phyloP scores from a whole-genome alignment of 1,140 invertebrate species.

The Chironomus tepperi region DNA sequence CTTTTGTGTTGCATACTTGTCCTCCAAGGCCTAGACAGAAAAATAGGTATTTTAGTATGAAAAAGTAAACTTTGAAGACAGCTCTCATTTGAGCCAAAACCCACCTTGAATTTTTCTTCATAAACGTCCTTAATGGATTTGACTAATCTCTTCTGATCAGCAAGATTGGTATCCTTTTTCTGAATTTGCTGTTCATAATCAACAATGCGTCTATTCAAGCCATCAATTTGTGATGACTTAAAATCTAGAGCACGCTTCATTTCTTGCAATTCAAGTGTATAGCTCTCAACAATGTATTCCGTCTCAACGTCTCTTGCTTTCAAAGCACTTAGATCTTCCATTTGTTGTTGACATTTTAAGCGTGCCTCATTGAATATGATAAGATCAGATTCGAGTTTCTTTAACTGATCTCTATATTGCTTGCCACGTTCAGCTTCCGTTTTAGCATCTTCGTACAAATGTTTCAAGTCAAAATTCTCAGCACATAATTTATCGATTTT shows the following conservation, averaged over 20 bases:
- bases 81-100: no score
- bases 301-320: conserved; percentile 39
- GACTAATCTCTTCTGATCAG: conserved; percentile 44
- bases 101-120: conserved; percentile 43
- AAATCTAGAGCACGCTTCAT: conserved; percentile 32
- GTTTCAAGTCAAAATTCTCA: conserved; percentile 19
- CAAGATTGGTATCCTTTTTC: conserved; percentile 43
- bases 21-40: conserved; percentile 48
- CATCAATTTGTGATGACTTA: conserved; percentile 42
- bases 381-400: conserved; percentile 39
- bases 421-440: conserved; percentile 36
- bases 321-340: conserved; percentile 40
- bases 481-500: neutral
- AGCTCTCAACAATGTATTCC: conserved; percentile 39
- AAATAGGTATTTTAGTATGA: conserved; percentile 25
- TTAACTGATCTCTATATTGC: conserved; percentile 36
- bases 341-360: conserved; percentile 41
- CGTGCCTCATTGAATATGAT: conserved; percentile 43
- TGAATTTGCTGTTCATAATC: conserved; percentile 43
- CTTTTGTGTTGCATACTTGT: conserved; percentile 60
- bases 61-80: no score
- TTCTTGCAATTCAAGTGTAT: conserved; percentile 40
- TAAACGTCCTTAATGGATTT: conserved; percentile 46
- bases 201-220: conserved; percentile 40
- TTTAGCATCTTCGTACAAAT: conserved; percentile 32